Evolutionary conservation across 2,113 vertebrate genomes (phyloP).

Genomic region (Hoplias malabaricus): DNA sequence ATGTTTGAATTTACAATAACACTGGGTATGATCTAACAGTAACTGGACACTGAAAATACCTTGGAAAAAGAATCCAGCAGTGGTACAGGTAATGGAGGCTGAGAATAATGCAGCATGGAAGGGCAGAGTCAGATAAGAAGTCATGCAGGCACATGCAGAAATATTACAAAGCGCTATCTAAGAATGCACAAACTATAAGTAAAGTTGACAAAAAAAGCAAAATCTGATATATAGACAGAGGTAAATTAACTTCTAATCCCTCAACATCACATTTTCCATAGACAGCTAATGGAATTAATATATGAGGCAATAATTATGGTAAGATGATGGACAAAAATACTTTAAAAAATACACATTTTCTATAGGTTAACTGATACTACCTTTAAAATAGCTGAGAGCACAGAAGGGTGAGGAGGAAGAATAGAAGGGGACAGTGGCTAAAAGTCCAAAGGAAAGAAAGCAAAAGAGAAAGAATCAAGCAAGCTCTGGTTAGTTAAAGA

Average conservation of each 20-base stretch:
- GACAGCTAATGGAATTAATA: neutral
- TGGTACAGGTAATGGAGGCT: conserved; percentile 65
- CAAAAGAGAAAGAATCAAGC: neutral
- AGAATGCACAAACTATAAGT: conserved; percentile 31
- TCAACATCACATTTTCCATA: neutral
- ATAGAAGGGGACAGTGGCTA: conserved; percentile 72
- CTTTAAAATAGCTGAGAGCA: conserved; percentile 70
- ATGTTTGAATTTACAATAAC: conserved; percentile 12
- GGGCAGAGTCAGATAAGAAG: conserved; percentile 47
- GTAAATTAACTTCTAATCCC: neutral
- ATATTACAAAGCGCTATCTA: conserved; percentile 1
- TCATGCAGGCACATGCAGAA: conserved; percentile 37
- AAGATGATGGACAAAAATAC: neutral
- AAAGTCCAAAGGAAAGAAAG: conserved; percentile 5
- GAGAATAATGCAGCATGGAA: conserved; percentile 58
- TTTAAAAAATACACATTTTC: no score
- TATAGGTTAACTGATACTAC: conserved; percentile 59
- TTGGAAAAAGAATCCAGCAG: conserved; percentile 76
- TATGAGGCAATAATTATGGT: no score
- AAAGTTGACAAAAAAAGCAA: neutral
- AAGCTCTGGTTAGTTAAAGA: neutral
- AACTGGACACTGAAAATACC: conserved; percentile 59
- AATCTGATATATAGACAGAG: neutral
- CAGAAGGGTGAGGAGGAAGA: conserved; percentile 65
- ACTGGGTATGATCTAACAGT: conserved; percentile 19